Evolutionary conservation across 2,113 vertebrate species (phyloP).

Genomic region (Malurus melanocephalus): DNA sequence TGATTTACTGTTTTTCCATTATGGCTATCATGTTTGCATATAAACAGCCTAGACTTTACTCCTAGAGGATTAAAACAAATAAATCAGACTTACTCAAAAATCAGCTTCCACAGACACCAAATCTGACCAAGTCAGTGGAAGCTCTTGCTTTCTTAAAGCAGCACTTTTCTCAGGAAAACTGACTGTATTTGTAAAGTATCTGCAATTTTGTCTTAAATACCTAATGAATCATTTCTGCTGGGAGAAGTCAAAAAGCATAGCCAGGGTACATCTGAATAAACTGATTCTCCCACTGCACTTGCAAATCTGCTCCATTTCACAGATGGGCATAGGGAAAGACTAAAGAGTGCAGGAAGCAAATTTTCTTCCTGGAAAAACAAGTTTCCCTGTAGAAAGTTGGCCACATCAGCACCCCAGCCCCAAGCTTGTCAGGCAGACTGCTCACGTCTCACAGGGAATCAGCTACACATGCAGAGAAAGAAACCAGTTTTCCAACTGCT

Average conservation of each 20-base stretch:
- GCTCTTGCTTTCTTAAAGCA: not conserved
- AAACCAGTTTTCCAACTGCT: conserved; percentile 14
- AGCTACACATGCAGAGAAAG: not conserved
- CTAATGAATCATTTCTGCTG: not conserved
- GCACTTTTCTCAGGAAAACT: not conserved
- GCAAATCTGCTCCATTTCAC: not conserved
- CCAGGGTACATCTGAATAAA: not conserved
- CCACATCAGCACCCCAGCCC: not conserved
- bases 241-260: not conserved
- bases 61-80: not conserved
- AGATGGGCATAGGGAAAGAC: not conserved
- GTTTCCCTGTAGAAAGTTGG: not conserved
- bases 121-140: not conserved
- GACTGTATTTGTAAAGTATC: not conserved
- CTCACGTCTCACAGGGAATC: not conserved
- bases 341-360: not conserved
- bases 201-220: not conserved
- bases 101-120: not conserved
- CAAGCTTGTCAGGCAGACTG: not conserved
- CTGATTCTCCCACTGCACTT: not conserved
- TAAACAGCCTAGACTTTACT: not conserved
- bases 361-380: conserved; percentile 16
- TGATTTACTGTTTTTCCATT: not conserved
- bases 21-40: not conserved
- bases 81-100: not conserved